Conservation (phyloP, 64 coral and sea anemone species). For the Porites lutea region DNA sequence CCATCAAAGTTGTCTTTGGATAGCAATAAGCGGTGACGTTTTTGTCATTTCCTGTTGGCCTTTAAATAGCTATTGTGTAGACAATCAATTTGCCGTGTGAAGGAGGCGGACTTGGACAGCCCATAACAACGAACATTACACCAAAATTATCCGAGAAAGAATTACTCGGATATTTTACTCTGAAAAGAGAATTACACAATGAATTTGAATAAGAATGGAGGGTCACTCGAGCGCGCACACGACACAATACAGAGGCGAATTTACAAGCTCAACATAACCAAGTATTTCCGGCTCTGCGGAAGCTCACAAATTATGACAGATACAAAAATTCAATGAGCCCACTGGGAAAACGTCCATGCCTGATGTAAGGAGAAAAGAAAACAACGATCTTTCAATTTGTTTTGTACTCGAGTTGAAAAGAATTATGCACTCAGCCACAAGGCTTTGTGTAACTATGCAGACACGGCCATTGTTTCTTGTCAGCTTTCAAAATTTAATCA, state of each 20-base stretch:
- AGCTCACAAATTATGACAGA: constrained; percentile 42
- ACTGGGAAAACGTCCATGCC: constrained; percentile 16
- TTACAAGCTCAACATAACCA: constrained; percentile 50
- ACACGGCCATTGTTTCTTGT: constrained; percentile 9
- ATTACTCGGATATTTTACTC: constrained; percentile 66
- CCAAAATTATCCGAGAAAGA: constrained; percentile 70
- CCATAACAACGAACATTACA: constrained; percentile 69
- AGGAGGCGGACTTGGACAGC: constrained; percentile 74
- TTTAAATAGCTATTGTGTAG: constrained; percentile 71
- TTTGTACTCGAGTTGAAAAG: constrained; percentile 55
- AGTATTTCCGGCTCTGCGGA: constrained; percentile 58
- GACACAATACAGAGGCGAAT: constrained; percentile 61
- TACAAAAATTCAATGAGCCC: constrained; percentile 8
- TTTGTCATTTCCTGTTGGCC: constrained; percentile 73
- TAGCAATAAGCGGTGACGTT: constrained; percentile 60
- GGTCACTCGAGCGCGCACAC: constrained; percentile 28
- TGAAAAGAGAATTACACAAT: constrained; percentile 41
- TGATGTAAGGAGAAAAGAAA: constrained; percentile 34
- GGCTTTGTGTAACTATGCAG: constrained; percentile 29
- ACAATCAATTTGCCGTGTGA: constrained; percentile 66
- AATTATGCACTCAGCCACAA: constrained; percentile 27
- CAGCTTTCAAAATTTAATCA: constrained; percentile 45
- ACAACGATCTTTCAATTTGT: constrained; percentile 50
- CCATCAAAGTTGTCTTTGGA: constrained; percentile 62
- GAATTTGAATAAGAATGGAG: constrained; percentile 68